Base-by-base conservation (phyloP, 2,113 vertebrate genomes). In the Zapornia atra region DNA sequence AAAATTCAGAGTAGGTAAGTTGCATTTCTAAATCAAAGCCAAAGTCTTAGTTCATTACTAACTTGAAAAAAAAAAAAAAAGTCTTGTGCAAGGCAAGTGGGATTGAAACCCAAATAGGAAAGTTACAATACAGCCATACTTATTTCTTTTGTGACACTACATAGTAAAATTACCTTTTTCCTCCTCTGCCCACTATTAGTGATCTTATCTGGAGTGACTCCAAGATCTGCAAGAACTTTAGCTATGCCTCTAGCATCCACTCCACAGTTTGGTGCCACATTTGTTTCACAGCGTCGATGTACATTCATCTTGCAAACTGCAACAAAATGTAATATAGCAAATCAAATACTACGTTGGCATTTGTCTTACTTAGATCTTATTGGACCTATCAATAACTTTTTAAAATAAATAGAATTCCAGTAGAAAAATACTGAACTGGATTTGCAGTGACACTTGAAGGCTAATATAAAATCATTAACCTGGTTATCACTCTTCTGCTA, bases 251-350 rank as follows among this genome's bases (percentile, higher is more conserved):
- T 97, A 95, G 99, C 99, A 48, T 99, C 99, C 92, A 99, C 99
- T 4, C 99, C 99, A 33, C 99, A 99, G 98, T 99, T 99, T 64
- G 99, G 99, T 75, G 99, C 99, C 96, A 99, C 99, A 15, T 99
- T 99, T 92, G 97, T 98, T 98, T 99, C 99, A 96, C 99, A 99
- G 84, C 99, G 99, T 82, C 99, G 97, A 98, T 99, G 99, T 88
- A 99, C 99, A 53, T 99, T 99, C 99, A 99, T 99, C 98, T 99
- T 99, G 98, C 99, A 99, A 90, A 99, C 99, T 99, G 97, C 15
- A 92, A 83, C 40, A 94, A 96, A 94, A 94, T 46, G 26, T 6
- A 53, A 40, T 2, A 31, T 8, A 68, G 17, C 28, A 92, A 88
- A 81, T 38, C 46, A 93, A 90, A 59, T 36, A 51, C 40, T 65